These are phyloP conservation scores for Tenrec ecaudatus DNA, from an alignment of 2,113 vertebrate species.

Conservation along the genomic window DNA sequence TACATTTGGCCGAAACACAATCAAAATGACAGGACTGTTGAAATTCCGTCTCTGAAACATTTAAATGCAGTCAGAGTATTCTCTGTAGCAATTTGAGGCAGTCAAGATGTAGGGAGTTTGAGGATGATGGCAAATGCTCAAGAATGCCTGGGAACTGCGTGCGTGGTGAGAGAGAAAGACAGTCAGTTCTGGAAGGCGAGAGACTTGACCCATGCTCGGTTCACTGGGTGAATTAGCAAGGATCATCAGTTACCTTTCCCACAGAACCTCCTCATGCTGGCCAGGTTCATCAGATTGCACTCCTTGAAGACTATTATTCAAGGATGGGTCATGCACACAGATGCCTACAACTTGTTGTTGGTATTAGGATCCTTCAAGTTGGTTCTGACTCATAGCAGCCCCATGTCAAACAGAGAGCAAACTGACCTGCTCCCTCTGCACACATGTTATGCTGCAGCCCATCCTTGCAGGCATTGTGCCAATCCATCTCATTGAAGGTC, in stretches of 20 bases:
- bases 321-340: neutral
- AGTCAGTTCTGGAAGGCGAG: neutral
- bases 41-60: slow-evolving; percentile 3
- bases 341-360: no score
- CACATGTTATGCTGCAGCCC: no score
- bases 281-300: neutral
- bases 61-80: neutral
- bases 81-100: neutral
- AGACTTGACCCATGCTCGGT: neutral
- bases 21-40: neutral
- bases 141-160: neutral
- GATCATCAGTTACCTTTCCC: no score
- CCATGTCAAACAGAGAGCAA: no score
- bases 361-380: no score
- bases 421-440: no score
- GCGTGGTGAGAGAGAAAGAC: neutral
- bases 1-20: neutral
- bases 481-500: no score
- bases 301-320: neutral
- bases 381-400: no score
- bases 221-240: no score
- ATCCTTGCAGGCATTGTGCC: no score
- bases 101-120: neutral
- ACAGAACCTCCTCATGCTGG: neutral
- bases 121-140: neutral